phyloP scores from a whole-genome alignment of 2,797 vertebrate species.

The Cyclura pinguis region DNA sequence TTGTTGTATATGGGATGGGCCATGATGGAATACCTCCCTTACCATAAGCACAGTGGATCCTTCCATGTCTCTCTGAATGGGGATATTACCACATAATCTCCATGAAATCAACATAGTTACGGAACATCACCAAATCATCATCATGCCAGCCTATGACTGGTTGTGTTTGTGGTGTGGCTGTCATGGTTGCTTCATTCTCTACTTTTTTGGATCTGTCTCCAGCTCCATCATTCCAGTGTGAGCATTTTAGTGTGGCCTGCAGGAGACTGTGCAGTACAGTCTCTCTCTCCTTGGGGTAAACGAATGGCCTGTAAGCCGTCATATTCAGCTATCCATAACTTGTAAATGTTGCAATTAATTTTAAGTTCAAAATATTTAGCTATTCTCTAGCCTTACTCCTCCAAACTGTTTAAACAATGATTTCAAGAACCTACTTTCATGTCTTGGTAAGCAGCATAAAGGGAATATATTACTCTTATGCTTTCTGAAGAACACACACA shows the following conservation, averaged over 20 bases:
- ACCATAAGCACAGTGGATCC: neutral
- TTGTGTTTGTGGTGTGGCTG: neutral
- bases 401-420: neutral
- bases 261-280: neutral
- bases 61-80: neutral
- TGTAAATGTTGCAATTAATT: neutral
- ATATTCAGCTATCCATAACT: neutral
- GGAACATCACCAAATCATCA: neutral
- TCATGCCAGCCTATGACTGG: neutral
- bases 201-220: neutral
- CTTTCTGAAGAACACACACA: constrained; percentile 58
- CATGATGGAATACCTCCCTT: neutral
- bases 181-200: neutral
- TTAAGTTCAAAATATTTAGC: neutral
- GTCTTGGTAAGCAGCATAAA: neutral
- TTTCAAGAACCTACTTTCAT: constrained; percentile 7
- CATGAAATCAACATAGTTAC: neutral
- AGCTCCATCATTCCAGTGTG: neutral
- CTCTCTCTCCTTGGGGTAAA: neutral
- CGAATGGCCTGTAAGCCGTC: neutral
- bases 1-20: neutral
- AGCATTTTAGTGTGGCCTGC: too few relatives aligned
- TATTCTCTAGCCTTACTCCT: constrained; percentile 2
- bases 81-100: neutral
- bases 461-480: constrained; percentile 39